Percentiles rank a stretch among this genome's conserved stretches.
phyloP scores from a whole-genome alignment of 2,797 vertebrate species.

The Karalla daura region DNA sequence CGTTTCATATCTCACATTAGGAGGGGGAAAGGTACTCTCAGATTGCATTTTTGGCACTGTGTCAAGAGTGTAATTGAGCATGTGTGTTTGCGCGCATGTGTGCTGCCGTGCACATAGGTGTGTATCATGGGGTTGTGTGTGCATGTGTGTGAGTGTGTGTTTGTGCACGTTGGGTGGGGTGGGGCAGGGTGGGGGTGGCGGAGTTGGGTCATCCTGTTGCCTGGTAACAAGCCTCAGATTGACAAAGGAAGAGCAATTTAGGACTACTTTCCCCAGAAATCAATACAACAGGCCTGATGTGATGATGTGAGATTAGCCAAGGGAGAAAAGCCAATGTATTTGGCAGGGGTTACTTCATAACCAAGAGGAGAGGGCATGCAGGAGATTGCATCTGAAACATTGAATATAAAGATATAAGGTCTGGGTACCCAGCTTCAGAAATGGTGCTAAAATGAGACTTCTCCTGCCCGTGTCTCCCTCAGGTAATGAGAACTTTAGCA shows the following conservation, averaged over 20 bases:
- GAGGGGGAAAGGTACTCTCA: slow-evolving; percentile 64
- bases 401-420: slow-evolving; percentile 76
- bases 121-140: slow-evolving; percentile 22
- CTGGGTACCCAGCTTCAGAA: slow-evolving; percentile 58
- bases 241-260: slow-evolving; percentile 86
- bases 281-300: slow-evolving; percentile 88
- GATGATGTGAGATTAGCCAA: slow-evolving; percentile 88
- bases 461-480: slow-evolving; percentile 58
- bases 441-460: slow-evolving; percentile 74
- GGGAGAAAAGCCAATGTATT: slow-evolving; percentile 82
- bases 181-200: slow-evolving; percentile 12
- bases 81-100: slow-evolving; percentile 46
- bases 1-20: slow-evolving; percentile 55
- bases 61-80: slow-evolving; percentile 71
- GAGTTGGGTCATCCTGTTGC: slow-evolving; percentile 81
- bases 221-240: slow-evolving; percentile 86
- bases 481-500: slow-evolving; percentile 76
- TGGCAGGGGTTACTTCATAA: slow-evolving; percentile 79
- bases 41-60: slow-evolving; percentile 77
- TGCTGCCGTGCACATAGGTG: slow-evolving; percentile 1
- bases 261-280: slow-evolving; percentile 87
- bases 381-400: slow-evolving; percentile 78
- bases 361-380: slow-evolving; percentile 63
- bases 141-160: background rate
- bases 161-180: too few relatives aligned